Base-by-base conservation (phyloP, 2,888 invertebrate genomes). In the Caenorhabditis wallacei region DNA sequence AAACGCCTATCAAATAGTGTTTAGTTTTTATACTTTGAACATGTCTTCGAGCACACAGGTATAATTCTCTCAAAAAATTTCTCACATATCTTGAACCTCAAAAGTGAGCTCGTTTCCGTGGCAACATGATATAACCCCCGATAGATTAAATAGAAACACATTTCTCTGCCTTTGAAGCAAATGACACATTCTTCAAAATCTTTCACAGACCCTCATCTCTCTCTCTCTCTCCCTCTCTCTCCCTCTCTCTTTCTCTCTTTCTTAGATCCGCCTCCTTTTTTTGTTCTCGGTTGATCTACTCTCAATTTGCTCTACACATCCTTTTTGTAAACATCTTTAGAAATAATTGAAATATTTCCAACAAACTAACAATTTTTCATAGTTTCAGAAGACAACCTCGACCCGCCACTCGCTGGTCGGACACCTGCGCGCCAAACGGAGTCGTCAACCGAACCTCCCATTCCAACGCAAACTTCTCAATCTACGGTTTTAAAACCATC, bases 351-450 rank as follows among this genome's bases (percentile, higher is more conserved):
- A 40, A 10, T 8, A 40, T 63, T 30, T 16, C 54, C 54, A 40
- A 53, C 24, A 24, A 4, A 54, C 37, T n/a, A 35, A 30, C 7
- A 69, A 26, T 56, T 53, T 30, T 37, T 66, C 40, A 13, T 26
- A 56, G 16, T 40, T 71, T 61, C 66, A 64, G 74, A 75, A 64
- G 74, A 66, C 48, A 35, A 37, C 3, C 37, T 75, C 37, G 64
- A 75, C 57, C 54, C 64, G 54, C 57, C 74, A 56, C 7, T 40
- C 24, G 66, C 26, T 48, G 66, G 74, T 48, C 66, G 46, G 8
- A 48, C 46, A 54, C 30, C 64, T 16, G 3, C 43, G 35, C 74
- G 43, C 43, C 66, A 30, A 66, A 75, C 74, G 66, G 74, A 66
- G 66, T 75, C 74, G 11, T 24, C 24, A 24, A 57, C 37, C 13